Conservation (phyloP, 1,140 invertebrate genomes). For the Platorchestia sp. region DNA sequence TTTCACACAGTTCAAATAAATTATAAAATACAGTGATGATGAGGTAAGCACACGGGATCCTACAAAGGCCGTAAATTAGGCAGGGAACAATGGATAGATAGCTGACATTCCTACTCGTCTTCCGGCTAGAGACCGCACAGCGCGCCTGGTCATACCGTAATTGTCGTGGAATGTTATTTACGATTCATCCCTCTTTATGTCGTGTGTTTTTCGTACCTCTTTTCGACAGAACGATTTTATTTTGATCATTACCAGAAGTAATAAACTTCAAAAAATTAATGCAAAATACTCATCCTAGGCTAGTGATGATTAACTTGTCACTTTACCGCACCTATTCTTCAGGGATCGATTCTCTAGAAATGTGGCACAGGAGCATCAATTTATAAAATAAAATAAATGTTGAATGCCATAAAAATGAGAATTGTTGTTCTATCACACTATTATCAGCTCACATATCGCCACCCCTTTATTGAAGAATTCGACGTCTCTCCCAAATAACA, state of each 20-base stretch:
- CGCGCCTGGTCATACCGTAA: not conserved
- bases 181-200: not conserved
- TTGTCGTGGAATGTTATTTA: constrained; percentile 29
- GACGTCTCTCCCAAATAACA: no score
- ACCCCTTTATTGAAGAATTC: no score
- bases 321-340: not conserved
- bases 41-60: not conserved
- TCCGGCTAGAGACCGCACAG: not conserved
- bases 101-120: constrained; percentile 56
- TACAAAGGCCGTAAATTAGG: not conserved
- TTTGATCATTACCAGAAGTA: not conserved
- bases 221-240: not conserved
- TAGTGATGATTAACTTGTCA: not conserved
- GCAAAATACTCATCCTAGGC: not conserved
- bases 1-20: not conserved
- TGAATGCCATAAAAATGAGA: not conserved
- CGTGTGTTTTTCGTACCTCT: not conserved
- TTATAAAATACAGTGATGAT: not conserved
- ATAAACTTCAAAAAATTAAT: not conserved
- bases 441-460: not conserved
- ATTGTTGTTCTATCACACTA: not conserved
- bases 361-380: not conserved
- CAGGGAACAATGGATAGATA: constrained; percentile 58
- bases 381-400: not conserved
- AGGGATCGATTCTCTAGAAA: not conserved